These are phyloP conservation scores for Sisyra nigra DNA, from an alignment of 2,888 invertebrate species.

Conservation along the genomic window DNA sequence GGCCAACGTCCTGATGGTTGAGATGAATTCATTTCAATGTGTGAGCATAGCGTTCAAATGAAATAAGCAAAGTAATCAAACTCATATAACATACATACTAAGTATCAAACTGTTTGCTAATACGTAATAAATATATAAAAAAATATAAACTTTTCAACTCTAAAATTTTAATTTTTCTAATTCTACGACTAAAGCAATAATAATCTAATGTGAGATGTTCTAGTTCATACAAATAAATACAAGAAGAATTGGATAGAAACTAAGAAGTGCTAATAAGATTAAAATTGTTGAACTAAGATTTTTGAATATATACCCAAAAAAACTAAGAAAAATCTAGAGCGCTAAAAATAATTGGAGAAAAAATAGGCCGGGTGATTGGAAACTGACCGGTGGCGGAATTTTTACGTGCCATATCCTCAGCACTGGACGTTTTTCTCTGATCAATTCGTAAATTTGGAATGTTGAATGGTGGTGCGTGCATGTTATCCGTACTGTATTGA, in stretches of 20 bases:
- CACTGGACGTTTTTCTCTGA: constrained; percentile 76
- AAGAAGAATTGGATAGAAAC: background rate
- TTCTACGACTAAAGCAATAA: too few relatives aligned
- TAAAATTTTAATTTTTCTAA: too few relatives aligned
- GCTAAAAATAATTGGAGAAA: constrained; percentile 4
- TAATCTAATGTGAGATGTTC: too few relatives aligned
- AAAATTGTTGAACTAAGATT: background rate
- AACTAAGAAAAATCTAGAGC: constrained; percentile 10
- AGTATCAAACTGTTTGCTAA: too few relatives aligned
- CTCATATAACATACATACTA: too few relatives aligned
- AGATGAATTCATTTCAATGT: too few relatives aligned
- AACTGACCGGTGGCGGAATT: constrained; percentile 57
- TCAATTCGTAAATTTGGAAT: constrained; percentile 79
- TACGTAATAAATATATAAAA: too few relatives aligned
- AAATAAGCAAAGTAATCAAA: too few relatives aligned
- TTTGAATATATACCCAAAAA: background rate
- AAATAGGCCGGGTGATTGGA: constrained; percentile 4
- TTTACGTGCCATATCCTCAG: constrained; percentile 81
- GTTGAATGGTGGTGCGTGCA: constrained; percentile 70
- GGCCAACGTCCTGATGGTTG: too few relatives aligned
- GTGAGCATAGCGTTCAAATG: too few relatives aligned
- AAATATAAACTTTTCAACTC: too few relatives aligned
- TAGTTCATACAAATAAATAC: too few relatives aligned
- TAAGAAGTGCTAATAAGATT: background rate
- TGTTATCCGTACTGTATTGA: constrained; percentile 74